A percentile compares a stretch with the other conserved stretches of the same genome.
Conservation (phyloP, 2,888 invertebrate genomes). For the Chrysina gloriosa region DNA sequence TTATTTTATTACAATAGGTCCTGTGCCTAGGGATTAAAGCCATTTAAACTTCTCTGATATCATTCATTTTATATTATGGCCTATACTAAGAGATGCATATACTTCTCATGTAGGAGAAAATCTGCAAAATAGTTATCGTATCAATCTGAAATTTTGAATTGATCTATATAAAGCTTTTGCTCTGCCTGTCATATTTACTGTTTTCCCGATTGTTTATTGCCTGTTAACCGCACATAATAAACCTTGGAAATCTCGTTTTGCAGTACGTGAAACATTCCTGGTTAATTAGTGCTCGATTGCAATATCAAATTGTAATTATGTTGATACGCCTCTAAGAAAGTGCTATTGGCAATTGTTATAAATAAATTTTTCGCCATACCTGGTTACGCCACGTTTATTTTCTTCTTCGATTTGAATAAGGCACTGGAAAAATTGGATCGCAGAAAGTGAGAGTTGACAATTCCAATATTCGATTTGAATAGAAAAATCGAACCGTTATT, state of each 20-base stretch:
- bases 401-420: not conserved
- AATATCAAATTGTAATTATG: slow-evolving; percentile 26
- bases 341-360: not conserved
- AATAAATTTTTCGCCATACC: not conserved
- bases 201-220: slow-evolving; percentile 4
- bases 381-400: not conserved
- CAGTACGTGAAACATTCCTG: slow-evolving; percentile 17
- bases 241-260: slow-evolving; percentile 32
- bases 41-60: too few species aligned
- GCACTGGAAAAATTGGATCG: not conserved
- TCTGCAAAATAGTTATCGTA: too few species aligned
- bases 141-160: too few species aligned
- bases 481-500: not conserved
- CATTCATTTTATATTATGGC: too few species aligned
- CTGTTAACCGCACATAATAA: slow-evolving; percentile 7
- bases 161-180: too few species aligned
- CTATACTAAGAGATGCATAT: too few species aligned
- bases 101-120: too few species aligned
- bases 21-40: too few species aligned
- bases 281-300: slow-evolving; percentile 25
- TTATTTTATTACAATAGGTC: too few species aligned
- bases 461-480: not conserved
- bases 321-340: slow-evolving; percentile 11
- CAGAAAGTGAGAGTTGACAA: slow-evolving; percentile 4
- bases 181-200: not conserved